Conservation (phyloP, 35 echinoderm and acorn worm genomes). For the Patiria miniata region DNA sequence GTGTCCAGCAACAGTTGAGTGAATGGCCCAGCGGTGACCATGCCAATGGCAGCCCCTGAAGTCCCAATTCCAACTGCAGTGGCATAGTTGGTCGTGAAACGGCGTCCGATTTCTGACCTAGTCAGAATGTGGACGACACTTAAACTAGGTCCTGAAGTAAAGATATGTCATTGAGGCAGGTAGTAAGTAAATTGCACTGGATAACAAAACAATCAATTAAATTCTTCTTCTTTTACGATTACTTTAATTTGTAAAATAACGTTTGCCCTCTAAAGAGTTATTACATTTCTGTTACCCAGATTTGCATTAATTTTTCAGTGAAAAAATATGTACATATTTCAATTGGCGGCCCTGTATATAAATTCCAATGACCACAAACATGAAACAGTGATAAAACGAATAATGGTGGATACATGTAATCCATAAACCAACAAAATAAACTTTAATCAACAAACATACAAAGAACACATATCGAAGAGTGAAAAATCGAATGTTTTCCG, state of each 20-base stretch:
- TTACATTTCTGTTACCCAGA: neutral
- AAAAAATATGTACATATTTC: neutral
- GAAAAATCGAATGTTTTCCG: neutral
- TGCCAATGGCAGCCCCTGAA: neutral
- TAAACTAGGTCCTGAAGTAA: neutral
- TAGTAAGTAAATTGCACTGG: neutral
- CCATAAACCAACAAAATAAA: too few species aligned
- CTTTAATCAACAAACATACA: too few species aligned
- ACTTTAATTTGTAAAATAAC: neutral
- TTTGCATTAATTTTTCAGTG: neutral
- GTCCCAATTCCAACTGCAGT: neutral
- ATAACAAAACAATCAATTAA: neutral
- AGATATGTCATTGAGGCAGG: too few species aligned
- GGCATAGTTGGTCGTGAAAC: conserved; percentile 2
- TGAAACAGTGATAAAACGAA: too few species aligned
- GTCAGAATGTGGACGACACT: neutral
- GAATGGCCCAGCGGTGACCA: neutral
- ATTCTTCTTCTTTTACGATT: neutral
- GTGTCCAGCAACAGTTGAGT: conserved; percentile 17
- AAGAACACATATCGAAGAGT: neutral
- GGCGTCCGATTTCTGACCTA: neutral
- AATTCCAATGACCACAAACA: too few species aligned
- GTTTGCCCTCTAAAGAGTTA: neutral
- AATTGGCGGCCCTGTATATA: too few species aligned
- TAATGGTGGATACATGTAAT: too few species aligned